Base-by-base conservation (phyloP, 2,797 vertebrate genomes). In the Pangasius macronema region DNA sequence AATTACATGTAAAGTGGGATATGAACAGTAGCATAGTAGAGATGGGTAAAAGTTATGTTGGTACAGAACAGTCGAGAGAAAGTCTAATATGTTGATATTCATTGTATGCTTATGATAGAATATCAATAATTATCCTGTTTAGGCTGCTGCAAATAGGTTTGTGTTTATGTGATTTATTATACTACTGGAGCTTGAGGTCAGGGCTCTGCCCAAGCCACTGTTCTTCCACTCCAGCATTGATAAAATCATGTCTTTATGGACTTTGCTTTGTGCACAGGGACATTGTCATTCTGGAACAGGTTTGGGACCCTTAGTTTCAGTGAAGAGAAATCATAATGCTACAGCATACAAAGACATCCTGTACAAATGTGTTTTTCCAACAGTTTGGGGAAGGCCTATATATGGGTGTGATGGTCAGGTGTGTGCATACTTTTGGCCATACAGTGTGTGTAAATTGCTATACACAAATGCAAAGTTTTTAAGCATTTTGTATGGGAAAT, bases 101-200 rank as follows among this genome's bases (percentile, higher is more conserved):
- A 49, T n/a, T 75, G 46, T n/a, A 24, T 75, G 42, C 68, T 22
- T 24, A 72, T 72, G 20, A 72, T 11, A 75, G 24, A 27, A 49
- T 46, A 49, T 14, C 42, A 75, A n/a, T 51, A 16, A 49, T 76
- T 1, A 27, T 75, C 42, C 14, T 51, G 6, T 75, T n/a, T 30
- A 75, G 24, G 72, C 42, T 76, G 46, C 73, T 51, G 46, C 27
- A n/a, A 53, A 76, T 2, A 51, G 73, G 42, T 76, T 51, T 76
- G 13, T 76, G 73, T 30, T 76, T 76, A n/a, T 76, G 13, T 76
- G 73, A 51, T 76, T 51, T 51, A 51, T 76, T 51, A 51, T 51
- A 76, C 46, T 5, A 27, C 42, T 75, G 67, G 16, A 68, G 30
- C 20, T 22, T 16, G 33, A 0, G 51, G 46, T 9, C 46, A 46